These are phyloP conservation scores for Penaeus indicus DNA, from an alignment of 1,140 invertebrate species.

Conservation along the genomic window DNA sequence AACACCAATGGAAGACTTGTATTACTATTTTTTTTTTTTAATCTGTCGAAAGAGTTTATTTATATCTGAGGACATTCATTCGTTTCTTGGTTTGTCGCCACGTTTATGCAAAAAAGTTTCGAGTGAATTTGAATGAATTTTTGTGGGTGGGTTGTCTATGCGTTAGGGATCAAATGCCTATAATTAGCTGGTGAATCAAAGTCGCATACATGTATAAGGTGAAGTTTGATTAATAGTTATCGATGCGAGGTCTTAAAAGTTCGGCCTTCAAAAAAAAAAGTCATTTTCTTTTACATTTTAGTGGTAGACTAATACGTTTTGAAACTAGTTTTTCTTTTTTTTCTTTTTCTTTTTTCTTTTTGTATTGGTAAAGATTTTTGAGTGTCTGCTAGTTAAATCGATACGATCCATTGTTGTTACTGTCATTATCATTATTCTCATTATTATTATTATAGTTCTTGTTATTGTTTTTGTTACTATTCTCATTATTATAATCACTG, in stretches of 20 bases:
- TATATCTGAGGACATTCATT: too few species aligned
- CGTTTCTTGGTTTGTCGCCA: too few species aligned
- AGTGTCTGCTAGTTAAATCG: too few species aligned
- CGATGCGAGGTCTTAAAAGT: too few species aligned
- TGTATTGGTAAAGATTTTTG: not conserved
- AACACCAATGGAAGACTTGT: too few species aligned
- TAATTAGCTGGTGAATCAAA: not conserved
- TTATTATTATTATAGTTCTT: not conserved
- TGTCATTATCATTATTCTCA: constrained; percentile 13
- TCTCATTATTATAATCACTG: too few species aligned
- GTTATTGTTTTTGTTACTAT: not conserved
- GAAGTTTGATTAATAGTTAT: not conserved
- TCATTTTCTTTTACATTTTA: too few species aligned
- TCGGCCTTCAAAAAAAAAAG: too few species aligned
- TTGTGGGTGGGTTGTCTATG: constrained; percentile 25
- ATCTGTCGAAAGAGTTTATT: too few species aligned
- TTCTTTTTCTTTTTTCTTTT: not conserved
- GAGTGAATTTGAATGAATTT: not conserved
- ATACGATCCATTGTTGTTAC: not conserved
- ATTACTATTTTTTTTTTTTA: too few species aligned
- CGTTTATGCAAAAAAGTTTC: too few species aligned
- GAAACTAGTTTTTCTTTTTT: not conserved
- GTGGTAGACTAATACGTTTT: too few species aligned
- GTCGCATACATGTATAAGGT: not conserved
- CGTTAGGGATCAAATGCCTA: not conserved